Evolutionary conservation across 2,888 invertebrate species (phyloP).

Genomic region (Pantelozetes paolii): DNA sequence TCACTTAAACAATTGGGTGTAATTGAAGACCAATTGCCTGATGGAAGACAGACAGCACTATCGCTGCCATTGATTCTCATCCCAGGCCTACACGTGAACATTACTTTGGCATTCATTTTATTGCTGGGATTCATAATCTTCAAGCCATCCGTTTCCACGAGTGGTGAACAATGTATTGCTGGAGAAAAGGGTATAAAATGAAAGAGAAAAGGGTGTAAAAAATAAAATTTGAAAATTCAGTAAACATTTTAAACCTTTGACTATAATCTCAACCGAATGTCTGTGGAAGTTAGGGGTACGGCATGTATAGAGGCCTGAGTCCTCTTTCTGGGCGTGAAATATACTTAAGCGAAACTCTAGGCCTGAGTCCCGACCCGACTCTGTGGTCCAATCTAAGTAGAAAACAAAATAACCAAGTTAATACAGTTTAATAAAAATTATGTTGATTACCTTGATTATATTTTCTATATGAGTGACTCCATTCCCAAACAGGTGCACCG

Average conservation of each 20-base stretch:
- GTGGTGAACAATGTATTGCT: conserved; percentile 73
- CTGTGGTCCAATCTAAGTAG: conserved; percentile 72
- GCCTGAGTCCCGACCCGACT: conserved; percentile 70
- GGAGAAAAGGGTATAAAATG: too few relatives aligned
- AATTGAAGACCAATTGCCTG: conserved; percentile 79
- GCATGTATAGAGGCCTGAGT: conserved; percentile 77
- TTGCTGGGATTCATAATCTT: conserved; percentile 68
- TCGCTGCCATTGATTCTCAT: conserved; percentile 73
- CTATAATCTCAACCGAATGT: conserved; percentile 73
- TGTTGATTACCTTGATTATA: conserved; percentile 61
- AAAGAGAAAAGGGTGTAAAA: background rate
- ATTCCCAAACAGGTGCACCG: conserved; percentile 77
- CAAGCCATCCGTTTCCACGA: conserved; percentile 68
- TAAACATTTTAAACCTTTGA: conserved; percentile 61
- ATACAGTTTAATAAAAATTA: background rate
- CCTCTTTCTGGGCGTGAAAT: conserved; percentile 72
- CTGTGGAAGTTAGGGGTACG: conserved; percentile 74
- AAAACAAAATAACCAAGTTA: background rate
- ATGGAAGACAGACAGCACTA: conserved; percentile 70
- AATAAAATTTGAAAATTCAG: background rate
- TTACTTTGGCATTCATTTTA: conserved; percentile 67
- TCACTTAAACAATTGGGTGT: conserved; percentile 64
- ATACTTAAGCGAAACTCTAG: conserved; percentile 77
- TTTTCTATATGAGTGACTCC: conserved; percentile 55
- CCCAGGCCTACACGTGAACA: conserved; percentile 72